Evolutionary conservation across 1,140 invertebrate species (phyloP), one percentile per base, ranked within the genome.

Genomic region (Drosophila littoralis): DNA sequence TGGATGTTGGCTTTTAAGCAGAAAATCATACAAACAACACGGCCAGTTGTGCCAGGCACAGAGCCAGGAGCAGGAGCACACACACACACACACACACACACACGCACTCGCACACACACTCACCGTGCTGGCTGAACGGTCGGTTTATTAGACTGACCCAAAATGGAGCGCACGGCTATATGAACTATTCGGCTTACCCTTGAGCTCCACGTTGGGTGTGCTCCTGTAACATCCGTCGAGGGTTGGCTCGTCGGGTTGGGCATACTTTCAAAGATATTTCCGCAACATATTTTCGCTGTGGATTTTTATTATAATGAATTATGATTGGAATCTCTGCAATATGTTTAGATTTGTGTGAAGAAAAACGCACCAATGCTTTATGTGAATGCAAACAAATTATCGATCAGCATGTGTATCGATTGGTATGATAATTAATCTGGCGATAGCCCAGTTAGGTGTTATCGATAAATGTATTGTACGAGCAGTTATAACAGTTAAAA

Each of bases 81-180:
- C 42, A 60, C 65, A 68, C 36, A 43, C 45, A 54, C 43, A 59
- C 54, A 57, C 36, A 38, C 17, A 58, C 12, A 28, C n/a, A 52
- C 35, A 42, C 6, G 35, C 6, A 10, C 10, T 33, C 38, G 32
- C 36, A 22, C 10, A 43, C 35, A 38, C 8, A 10, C 36, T 7
- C 2, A 2, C n/a, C 54, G 36, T 68, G 48, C 58, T 63, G 63
- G 40, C 40, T 42, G 57, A 48, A 48, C 46, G 33, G 43, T 48
- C 75, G 79, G 81, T 83, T 83, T 83, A 83, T 83, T 83, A 83
- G 82, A 81, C 77, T 83, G 81, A 85, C 81, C 80, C 77, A 73
- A 85, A 83, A 83, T 84, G 72, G 77, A 83, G 81, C 65, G 40
- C 36, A 35, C 32, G 50, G 54, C 54, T 38, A 66, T 58, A 60